Base-by-base conservation (phyloP, 2,797 vertebrate genomes). In the Mus minutoides region DNA sequence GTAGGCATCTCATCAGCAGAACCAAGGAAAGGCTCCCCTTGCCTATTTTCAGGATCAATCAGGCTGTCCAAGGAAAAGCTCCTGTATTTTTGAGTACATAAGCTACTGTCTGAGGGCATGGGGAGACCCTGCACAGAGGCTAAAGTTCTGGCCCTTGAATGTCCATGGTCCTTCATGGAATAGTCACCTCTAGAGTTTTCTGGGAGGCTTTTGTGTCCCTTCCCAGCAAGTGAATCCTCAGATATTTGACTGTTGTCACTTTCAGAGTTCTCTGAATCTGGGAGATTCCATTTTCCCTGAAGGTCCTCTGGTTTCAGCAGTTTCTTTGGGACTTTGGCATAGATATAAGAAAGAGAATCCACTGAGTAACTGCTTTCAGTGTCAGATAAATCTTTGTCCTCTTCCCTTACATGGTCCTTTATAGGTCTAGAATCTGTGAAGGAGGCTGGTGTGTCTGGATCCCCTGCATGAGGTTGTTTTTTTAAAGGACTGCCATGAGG, bases 181-280 rank as follows among this genome's bases (percentile, higher is more conserved):
- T 73, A 86, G 14, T 6, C 77, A n/a, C 2, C 37, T 77, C 46
- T 29, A 5, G 37, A 40, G 21, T 77, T 80, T 79, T 95, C 92
- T 54, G 94, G 97, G 80, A 96, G 97, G 34, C 67, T 92, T 92
- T 96, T 97, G 58, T 96, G 97, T 83, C 97, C 96, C 88, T 98
- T 98, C 95, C 98, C 98, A 64, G 96, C 97, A 92, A 99, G 97
- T 14, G 99, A 99, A 97, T 99, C 99, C 97, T 99, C 99, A 56
- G 99, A 99, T 98, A 99, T 99, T 93, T 99, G 99, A 97, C 99
- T 99, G 96, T 99, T 98, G 82, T 99, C 99, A 0, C 99, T 99
- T 95, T 99, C 99, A 3, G 98, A 98, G 90, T 99, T 99, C 54
- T 99, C 98, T 83, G 96, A 96, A 62, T 98, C 98, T 64, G 83